Percentiles rank a stretch among this genome's conserved stretches.
These are phyloP conservation scores for Cassiopea andromeda DNA, from an alignment of 30 jellyfish, hydroid and myxozoan genomes.

Conservation along the genomic window DNA sequence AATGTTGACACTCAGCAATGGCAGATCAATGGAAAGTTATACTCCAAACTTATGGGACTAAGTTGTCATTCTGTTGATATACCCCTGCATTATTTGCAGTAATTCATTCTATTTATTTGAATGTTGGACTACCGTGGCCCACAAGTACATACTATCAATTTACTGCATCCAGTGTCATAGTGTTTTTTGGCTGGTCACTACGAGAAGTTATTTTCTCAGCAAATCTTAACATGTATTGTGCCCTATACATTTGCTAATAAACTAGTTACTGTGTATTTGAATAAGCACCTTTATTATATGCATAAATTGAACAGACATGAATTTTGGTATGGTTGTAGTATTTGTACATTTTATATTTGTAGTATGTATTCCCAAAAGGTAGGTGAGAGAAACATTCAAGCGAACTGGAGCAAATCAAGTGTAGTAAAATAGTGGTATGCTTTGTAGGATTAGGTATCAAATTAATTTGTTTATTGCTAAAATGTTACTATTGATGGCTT, in stretches of 20 bases:
- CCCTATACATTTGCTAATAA: neutral
- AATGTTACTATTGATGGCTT: too few relatives aligned
- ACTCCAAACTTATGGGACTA: constrained; percentile 86
- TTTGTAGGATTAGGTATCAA: too few relatives aligned
- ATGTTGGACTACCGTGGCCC: neutral
- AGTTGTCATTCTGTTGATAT: constrained; percentile 69
- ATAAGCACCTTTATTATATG: neutral
- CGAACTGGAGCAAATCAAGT: too few relatives aligned
- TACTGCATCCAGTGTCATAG: too few relatives aligned
- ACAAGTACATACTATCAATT: too few relatives aligned
- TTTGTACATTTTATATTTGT: neutral
- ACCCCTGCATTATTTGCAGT: constrained; percentile 47
- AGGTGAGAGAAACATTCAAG: too few relatives aligned
- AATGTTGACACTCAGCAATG: constrained; percentile 65
- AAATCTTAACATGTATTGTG: neutral
- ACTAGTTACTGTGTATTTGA: neutral
- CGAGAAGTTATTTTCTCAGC: neutral
- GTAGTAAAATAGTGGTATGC: too few relatives aligned
- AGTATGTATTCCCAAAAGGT: too few relatives aligned
- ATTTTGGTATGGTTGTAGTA: neutral
- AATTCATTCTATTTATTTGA: neutral
- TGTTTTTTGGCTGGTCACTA: neutral
- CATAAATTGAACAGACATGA: neutral
- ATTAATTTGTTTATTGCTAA: too few relatives aligned
- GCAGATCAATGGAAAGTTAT: constrained; percentile 58